Conservation (phyloP, 30 jellyfish, hydroid and myxozoan genomes). For the Rhopilema esculentum region DNA sequence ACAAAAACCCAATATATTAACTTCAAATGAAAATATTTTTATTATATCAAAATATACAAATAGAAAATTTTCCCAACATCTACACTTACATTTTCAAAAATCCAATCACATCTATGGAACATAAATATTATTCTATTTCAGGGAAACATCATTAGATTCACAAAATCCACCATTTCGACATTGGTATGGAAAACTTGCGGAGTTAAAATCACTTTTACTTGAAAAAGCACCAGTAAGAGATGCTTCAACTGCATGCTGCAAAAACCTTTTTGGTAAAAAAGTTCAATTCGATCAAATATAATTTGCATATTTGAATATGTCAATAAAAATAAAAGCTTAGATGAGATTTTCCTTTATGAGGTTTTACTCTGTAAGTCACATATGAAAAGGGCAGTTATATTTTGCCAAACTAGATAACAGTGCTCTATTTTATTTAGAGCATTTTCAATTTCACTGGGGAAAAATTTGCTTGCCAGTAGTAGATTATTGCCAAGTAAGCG, state of each 20-base stretch:
- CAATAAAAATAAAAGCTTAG: conserved; percentile 19
- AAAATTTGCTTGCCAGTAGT: neutral
- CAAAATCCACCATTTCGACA: conserved; percentile 26
- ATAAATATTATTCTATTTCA: neutral
- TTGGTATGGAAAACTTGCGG: conserved; percentile 33
- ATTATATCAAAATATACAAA: neutral
- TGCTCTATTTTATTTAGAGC: conserved; percentile 11
- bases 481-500: conserved; percentile 9
- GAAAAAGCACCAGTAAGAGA: conserved; percentile 17
- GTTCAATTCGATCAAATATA: conserved; percentile 12
- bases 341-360: conserved; percentile 9
- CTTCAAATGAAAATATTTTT: neutral
- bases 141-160: neutral
- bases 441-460: conserved; percentile 36
- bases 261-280: conserved; percentile 12
- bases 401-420: conserved; percentile 53
- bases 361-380: neutral
- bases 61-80: neutral
- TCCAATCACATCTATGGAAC: neutral
- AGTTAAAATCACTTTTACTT: conserved; percentile 18
- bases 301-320: conserved; percentile 16
- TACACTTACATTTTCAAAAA: neutral
- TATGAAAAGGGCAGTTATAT: conserved; percentile 18
- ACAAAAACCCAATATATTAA: neutral
- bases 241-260: conserved; percentile 19